phyloP scores from a whole-genome alignment of 2,888 invertebrate species.

The Ochropacha duplaris region DNA sequence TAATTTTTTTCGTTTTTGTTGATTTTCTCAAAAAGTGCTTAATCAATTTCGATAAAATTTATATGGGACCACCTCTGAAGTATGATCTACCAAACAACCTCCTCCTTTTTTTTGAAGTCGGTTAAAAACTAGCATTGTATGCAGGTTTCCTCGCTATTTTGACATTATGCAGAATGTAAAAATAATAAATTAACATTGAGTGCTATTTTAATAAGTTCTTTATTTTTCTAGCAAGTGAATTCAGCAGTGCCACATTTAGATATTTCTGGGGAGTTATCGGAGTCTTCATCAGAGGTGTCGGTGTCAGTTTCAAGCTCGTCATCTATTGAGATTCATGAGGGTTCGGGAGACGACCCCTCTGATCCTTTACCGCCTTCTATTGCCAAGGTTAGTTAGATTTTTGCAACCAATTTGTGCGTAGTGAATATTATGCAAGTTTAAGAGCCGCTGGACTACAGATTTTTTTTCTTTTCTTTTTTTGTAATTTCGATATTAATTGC shows the following conservation, averaged over 20 bases:
- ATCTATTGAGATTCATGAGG: constrained; percentile 56
- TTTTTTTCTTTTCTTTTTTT: too few relatives aligned
- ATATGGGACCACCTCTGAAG: too few relatives aligned
- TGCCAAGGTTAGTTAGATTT: constrained; percentile 48
- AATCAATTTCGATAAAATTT: too few relatives aligned
- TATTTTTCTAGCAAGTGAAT: constrained; percentile 36
- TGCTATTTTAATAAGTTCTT: neutral
- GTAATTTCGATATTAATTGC: too few relatives aligned
- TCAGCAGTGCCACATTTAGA: constrained; percentile 54
- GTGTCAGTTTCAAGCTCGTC: constrained; percentile 32
- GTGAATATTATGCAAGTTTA: too few relatives aligned
- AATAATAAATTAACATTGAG: constrained; percentile 7
- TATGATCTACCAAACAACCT: too few relatives aligned
- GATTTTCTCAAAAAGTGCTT: too few relatives aligned
- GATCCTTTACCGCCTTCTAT: constrained; percentile 43
- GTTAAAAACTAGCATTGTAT: too few relatives aligned
- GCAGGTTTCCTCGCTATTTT: too few relatives aligned
- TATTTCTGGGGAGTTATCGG: constrained; percentile 60
- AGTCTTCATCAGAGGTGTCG: constrained; percentile 39
- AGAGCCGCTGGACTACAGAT: too few relatives aligned
- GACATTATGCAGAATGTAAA: neutral
- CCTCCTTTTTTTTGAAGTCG: too few relatives aligned
- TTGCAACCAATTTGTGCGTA: neutral
- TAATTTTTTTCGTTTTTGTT: too few relatives aligned
- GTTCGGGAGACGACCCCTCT: constrained; percentile 73